Evolutionary conservation across 2,113 vertebrate genomes (phyloP), one percentile per base, ranked within the genome.

Genomic region (Paradisaea rubra): DNA sequence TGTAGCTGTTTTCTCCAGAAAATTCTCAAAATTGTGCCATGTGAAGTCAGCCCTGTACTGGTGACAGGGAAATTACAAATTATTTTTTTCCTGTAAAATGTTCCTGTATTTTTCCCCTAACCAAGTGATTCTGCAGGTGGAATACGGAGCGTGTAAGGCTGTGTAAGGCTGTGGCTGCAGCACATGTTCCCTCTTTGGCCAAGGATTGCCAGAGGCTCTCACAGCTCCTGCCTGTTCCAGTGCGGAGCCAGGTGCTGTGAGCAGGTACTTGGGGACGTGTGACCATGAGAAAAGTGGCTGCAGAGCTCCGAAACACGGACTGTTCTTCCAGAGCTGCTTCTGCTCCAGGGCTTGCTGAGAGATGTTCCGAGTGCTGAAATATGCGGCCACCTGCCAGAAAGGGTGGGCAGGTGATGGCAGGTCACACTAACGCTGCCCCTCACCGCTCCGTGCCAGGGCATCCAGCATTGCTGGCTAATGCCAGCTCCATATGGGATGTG

Each of bases 181-280:
- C 56, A 8, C 3, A 1, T 12, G 50, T 24, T 70, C 24, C 6
- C 2, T 37, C 42, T 47, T 54, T 17, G 4, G 9, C 52, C 41
- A 1, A 3, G 49, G 49, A 13, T 31, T 1, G 0, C 41, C 74
- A 31, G 86, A 61, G 52, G 61, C n/a, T 52, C 31, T 64, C 33
- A 1, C 59, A 59, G 85, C 81, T 59, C 63, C 59, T 3, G 12
- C 37, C 65, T 45, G 49, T 44, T 68, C 37, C 81, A 56, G 49
- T 3, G 0, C 0, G 0, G 17, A n/a, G 30, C 2, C 28, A 11
- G 28, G 71, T 6, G 66, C 39, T 52, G 44, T 12, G 45, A 57
- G 45, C 5, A 1, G 39, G 37, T 28, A 8, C 1, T 2, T 1
- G 3, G 68, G 10, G 64, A 33, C n/a, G n/a, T 44, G 4, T 16